Evolutionary conservation across 2,113 vertebrate species (phyloP).

Genomic region (Sinocyclocheilus grahami): DNA sequence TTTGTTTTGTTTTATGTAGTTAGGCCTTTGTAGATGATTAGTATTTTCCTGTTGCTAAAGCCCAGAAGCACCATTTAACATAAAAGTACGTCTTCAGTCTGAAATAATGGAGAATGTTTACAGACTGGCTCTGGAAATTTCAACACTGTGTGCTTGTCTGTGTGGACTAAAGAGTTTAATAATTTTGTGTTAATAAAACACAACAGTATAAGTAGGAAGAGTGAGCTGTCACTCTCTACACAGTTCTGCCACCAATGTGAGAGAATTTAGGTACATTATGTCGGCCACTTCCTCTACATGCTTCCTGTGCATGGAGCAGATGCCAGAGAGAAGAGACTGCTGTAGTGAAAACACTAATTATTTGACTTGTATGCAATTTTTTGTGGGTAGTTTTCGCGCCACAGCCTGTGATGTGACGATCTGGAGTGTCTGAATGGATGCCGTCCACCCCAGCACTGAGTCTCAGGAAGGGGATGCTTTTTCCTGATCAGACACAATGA

Average conservation of each 20-base stretch:
- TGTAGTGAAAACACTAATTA: conserved; percentile 53
- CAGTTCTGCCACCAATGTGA: conserved; percentile 44
- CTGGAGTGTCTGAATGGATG: conserved; percentile 9
- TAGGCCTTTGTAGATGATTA: not conserved
- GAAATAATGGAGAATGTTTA: conserved; percentile 30
- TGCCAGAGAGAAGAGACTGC: conserved; percentile 5
- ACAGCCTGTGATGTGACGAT: conserved; percentile 26
- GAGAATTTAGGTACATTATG: conserved; percentile 46
- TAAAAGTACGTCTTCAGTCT: conserved; percentile 5
- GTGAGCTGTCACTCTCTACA: conserved; percentile 37
- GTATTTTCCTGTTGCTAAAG: conserved; percentile 14
- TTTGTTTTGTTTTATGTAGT: not conserved
- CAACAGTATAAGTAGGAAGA: not conserved
- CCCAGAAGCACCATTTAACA: not conserved
- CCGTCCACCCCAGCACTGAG: conserved; percentile 31
- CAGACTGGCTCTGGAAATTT: conserved; percentile 12
- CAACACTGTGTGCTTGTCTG: conserved; percentile 4
- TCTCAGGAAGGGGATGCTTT: conserved; percentile 26
- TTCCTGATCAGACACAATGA: conserved; percentile 21
- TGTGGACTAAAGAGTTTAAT: conserved; percentile 26
- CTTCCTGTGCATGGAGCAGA: not conserved
- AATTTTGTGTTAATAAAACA: conserved; percentile 27
- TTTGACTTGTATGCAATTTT: conserved; percentile 15
- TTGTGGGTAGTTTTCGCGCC: conserved; percentile 44
- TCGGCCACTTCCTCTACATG: conserved; percentile 18